Percentiles rank a stretch among this genome's conserved stretches.
These are phyloP conservation scores for Holothuria glaberrima DNA, from an alignment of 35 echinoderm and acorn worm genomes.

Conservation along the genomic window DNA sequence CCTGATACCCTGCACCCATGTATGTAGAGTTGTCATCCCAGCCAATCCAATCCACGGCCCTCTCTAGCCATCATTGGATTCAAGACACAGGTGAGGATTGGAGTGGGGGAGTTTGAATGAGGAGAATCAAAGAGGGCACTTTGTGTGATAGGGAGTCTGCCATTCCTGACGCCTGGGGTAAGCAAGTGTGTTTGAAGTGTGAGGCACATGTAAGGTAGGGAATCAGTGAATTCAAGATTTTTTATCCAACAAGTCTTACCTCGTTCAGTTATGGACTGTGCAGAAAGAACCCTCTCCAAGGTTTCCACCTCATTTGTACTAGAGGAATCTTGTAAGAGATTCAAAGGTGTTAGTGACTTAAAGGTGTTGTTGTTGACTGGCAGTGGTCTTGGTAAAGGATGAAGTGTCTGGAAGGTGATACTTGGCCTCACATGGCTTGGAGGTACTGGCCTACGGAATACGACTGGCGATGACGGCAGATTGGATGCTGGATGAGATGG, in stretches of 20 bases:
- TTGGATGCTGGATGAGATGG: not conserved
- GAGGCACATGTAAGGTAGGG: too few relatives aligned
- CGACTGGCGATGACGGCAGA: not conserved
- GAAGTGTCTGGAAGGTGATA: conserved; percentile 77
- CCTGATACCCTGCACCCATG: too few relatives aligned
- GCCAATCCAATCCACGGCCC: too few relatives aligned
- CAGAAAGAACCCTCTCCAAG: conserved; percentile 89
- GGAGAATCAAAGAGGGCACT: too few relatives aligned
- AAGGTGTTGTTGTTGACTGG: conserved; percentile 66
- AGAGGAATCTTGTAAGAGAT: conserved; percentile 32
- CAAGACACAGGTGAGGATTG: too few relatives aligned
- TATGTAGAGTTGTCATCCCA: too few relatives aligned
- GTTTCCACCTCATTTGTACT: conserved; percentile 60
- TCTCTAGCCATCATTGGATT: too few relatives aligned
- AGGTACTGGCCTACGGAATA: conserved; percentile 42
- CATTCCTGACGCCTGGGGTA: too few relatives aligned
- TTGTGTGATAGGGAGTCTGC: too few relatives aligned
- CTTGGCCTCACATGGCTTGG: conserved; percentile 51
- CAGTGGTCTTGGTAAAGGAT: conserved; percentile 51
- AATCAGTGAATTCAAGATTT: too few relatives aligned
- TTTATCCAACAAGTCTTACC: conserved; percentile 55
- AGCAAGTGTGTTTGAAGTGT: too few relatives aligned
- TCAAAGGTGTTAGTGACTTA: conserved; percentile 54
- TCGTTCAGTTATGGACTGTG: conserved; percentile 89
- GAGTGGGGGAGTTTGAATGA: too few relatives aligned